Percentiles rank a stretch among this genome's conserved stretches.
Conservation (phyloP, 1,140 invertebrate species). For the Trissolcus basalis region DNA sequence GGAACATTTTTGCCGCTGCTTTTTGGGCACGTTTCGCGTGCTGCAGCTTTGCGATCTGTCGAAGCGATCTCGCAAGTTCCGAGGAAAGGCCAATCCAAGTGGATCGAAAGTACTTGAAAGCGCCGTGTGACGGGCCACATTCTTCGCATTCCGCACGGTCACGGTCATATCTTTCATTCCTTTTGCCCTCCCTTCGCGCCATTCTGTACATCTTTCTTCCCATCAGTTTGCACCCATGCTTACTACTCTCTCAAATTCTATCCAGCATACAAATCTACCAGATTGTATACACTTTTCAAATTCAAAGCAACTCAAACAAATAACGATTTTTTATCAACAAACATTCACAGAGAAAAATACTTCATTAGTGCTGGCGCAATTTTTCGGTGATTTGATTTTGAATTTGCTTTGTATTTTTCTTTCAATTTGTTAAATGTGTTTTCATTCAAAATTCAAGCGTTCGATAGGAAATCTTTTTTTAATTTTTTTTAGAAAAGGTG, state of each 20-base stretch:
- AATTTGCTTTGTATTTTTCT: no score
- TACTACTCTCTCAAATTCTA: constrained; percentile 1
- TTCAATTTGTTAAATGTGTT: no score
- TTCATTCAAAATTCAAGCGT: no score
- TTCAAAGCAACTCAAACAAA: no score
- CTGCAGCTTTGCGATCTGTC: constrained; percentile 19
- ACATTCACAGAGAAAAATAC: no score
- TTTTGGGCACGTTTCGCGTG: constrained; percentile 11
- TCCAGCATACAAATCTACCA: constrained; percentile 1
- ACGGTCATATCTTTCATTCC: constrained; percentile 75
- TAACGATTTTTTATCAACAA: no score
- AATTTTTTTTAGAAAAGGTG: no score
- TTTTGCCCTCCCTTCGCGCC: constrained; percentile 37
- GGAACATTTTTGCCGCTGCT: neutral
- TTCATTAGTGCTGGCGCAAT: no score
- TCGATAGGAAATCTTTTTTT: no score
- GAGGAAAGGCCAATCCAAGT: constrained; percentile 59
- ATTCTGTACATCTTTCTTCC: constrained; percentile 2
- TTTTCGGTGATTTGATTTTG: no score
- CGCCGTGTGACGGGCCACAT: constrained; percentile 73
- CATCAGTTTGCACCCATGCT: constrained; percentile 14
- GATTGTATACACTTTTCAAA: neutral
- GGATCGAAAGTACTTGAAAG: constrained; percentile 64
- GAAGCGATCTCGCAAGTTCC: constrained; percentile 30
- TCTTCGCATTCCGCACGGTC: constrained; percentile 73